These are phyloP conservation scores for Drosophila ficusphila DNA, from an alignment of 1,140 invertebrate species.

Conservation along the genomic window DNA sequence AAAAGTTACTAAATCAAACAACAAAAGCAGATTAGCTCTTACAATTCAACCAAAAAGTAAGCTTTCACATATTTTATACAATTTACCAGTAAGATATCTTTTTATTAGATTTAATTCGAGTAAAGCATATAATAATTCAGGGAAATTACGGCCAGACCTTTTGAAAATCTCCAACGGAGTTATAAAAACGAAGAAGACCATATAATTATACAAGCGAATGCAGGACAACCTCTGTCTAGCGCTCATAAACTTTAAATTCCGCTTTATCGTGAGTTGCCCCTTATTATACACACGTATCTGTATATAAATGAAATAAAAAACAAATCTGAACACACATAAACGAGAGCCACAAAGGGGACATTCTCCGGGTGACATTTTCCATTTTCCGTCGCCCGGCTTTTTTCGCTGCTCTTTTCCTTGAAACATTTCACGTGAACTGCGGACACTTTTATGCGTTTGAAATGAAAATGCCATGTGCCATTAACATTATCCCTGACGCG, in stretches of 20 bases:
- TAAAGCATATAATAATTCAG: conserved; percentile 6
- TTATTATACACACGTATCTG: conserved; percentile 54
- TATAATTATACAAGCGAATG: conserved; percentile 55
- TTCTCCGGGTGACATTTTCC: conserved; percentile 42
- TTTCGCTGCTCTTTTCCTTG: conserved; percentile 30
- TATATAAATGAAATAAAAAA: conserved; percentile 44
- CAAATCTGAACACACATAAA: conserved; percentile 70
- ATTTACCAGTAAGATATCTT: background rate
- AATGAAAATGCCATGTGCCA: conserved; percentile 82
- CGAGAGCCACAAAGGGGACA: conserved; percentile 60
- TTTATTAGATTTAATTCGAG: background rate
- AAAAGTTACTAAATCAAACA: conserved; percentile 44
- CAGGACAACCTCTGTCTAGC: conserved; percentile 55
- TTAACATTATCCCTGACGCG: conserved; percentile 82
- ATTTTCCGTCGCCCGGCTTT: conserved; percentile 1
- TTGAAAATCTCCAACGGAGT: conserved; percentile 47
- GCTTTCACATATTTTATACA: conserved; percentile 27
- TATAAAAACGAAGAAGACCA: conserved; percentile 59
- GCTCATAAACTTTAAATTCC: conserved; percentile 75
- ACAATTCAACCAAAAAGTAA: conserved; percentile 44
- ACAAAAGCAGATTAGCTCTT: conserved; percentile 7
- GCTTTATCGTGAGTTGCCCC: conserved; percentile 65
- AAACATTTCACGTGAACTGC: conserved; percentile 49
- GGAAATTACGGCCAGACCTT: conserved; percentile 34
- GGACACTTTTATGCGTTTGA: conserved; percentile 79